phyloP scores from a whole-genome alignment of 2,888 invertebrate genomes.

The Diadegma fenestrale region DNA sequence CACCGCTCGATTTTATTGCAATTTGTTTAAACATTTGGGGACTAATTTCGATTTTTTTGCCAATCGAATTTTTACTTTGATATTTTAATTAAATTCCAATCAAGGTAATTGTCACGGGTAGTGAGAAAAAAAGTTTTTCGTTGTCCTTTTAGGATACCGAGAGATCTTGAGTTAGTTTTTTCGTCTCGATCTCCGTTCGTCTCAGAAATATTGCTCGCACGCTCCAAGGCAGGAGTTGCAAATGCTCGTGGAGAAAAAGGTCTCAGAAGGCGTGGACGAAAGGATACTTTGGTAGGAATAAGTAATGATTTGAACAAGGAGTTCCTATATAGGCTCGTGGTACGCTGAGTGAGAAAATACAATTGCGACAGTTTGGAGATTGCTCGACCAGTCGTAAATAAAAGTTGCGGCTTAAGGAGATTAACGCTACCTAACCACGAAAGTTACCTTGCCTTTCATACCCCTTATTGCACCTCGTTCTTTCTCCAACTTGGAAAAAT shows the following conservation, averaged over 20 bases:
- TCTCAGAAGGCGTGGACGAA: constrained; percentile 26
- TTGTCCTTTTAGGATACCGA: background rate
- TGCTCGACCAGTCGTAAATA: constrained; percentile 75
- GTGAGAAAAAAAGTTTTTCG: no score
- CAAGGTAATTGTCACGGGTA: background rate
- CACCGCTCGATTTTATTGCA: background rate
- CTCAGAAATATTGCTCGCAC: background rate
- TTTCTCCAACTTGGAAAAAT: constrained; percentile 26
- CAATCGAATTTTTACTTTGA: background rate
- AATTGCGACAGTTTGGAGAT: constrained; percentile 62
- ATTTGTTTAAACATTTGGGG: background rate
- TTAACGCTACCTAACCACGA: constrained; percentile 76
- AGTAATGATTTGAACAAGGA: constrained; percentile 54
- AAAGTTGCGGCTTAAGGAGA: constrained; percentile 73
- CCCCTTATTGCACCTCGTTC: constrained; percentile 66
- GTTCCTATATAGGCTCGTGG: background rate
- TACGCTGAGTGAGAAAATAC: constrained; percentile 20
- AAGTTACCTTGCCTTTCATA: constrained; percentile 71
- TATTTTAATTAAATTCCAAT: background rate
- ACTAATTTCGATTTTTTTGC: background rate
- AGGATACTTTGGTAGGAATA: constrained; percentile 28
- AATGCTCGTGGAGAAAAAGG: constrained; percentile 20
- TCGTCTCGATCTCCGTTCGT: background rate
- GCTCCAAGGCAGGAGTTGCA: background rate
- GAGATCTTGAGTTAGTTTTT: background rate